Conservation (phyloP, 2,113 vertebrate species). For the Centropus unirufus region DNA sequence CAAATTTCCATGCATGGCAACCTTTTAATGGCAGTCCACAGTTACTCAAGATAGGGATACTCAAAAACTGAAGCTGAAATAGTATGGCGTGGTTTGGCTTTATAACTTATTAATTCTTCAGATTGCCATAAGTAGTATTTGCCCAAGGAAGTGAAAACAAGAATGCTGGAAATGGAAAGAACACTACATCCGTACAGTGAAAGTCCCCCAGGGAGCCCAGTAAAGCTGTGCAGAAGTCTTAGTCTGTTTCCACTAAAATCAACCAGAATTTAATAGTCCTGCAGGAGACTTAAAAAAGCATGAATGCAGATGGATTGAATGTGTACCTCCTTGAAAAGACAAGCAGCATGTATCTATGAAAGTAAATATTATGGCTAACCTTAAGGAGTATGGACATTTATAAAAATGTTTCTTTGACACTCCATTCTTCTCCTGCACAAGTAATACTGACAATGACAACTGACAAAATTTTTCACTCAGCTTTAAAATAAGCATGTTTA, state of each 20-base stretch:
- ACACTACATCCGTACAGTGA: background rate
- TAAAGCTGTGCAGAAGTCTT: background rate
- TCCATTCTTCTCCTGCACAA: background rate
- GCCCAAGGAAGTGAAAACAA: background rate
- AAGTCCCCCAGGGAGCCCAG: background rate
- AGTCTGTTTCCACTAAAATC: background rate
- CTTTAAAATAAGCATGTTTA: background rate
- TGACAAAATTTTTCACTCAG: background rate
- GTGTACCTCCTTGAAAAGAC: background rate
- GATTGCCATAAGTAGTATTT: background rate
- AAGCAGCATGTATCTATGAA: background rate
- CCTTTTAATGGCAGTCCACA: background rate
- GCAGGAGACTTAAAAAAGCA: background rate
- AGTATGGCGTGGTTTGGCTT: background rate
- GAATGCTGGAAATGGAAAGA: background rate
- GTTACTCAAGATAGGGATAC: background rate
- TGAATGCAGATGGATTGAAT: rapidly evolving
- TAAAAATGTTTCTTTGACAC: background rate
- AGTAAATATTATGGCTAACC: background rate
- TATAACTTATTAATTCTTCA: background rate
- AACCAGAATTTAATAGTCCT: background rate
- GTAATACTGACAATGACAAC: background rate
- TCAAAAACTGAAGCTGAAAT: background rate
- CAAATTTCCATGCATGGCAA: background rate
- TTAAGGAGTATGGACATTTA: background rate